Conservation (phyloP, 2,888 invertebrate genomes). For the Megalurothrips usitatus region DNA sequence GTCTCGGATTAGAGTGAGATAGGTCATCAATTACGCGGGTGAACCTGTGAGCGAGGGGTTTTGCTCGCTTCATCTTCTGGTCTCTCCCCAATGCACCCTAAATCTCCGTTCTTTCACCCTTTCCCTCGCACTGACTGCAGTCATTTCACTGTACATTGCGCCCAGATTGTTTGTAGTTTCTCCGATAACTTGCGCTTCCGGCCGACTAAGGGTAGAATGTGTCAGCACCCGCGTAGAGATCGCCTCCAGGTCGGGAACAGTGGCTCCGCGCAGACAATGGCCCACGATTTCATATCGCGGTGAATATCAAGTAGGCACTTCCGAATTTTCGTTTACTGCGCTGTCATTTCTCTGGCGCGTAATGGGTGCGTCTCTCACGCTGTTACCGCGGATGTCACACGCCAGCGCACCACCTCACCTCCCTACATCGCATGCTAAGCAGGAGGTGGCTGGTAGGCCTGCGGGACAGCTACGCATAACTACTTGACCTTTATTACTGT, state of each 20-base stretch:
- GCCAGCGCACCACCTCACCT: too few relatives aligned
- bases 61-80: background rate
- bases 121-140: background rate
- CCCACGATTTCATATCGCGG: background rate
- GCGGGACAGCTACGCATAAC: too few relatives aligned
- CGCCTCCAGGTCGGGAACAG: background rate
- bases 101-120: background rate
- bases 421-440: too few relatives aligned
- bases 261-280: background rate
- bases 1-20: background rate
- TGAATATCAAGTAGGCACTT: constrained; percentile 17
- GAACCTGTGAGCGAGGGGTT: background rate
- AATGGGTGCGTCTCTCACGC: background rate
- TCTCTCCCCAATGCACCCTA: background rate
- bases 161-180: background rate
- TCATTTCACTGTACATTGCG: background rate
- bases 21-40: constrained; percentile 9
- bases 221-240: background rate
- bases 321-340: background rate
- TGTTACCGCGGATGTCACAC: too few relatives aligned
- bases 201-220: background rate
- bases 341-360: background rate
- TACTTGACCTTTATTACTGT: too few relatives aligned
- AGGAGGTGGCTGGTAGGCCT: too few relatives aligned
- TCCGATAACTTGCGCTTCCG: background rate